Conservation (phyloP, 2,888 invertebrate species). For the Orthosia cruda region DNA sequence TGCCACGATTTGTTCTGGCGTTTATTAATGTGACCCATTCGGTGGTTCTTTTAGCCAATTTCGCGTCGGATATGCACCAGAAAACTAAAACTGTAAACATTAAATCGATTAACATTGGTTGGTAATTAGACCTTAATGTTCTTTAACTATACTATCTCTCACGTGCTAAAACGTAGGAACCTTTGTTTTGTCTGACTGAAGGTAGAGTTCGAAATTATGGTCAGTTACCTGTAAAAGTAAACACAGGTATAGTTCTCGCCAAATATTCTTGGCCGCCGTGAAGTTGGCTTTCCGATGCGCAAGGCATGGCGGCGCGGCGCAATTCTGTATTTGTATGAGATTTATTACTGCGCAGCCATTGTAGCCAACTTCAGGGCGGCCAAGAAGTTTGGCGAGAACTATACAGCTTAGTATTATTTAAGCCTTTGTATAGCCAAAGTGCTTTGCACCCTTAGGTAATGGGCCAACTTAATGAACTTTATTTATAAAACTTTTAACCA, state of each 20-base stretch:
- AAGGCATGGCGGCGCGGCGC: too few relatives aligned
- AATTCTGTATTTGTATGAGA: too few relatives aligned
- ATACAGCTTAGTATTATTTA: background rate
- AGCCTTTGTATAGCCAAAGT: background rate
- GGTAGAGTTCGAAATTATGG: background rate
- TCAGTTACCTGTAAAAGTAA: background rate
- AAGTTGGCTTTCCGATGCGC: too few relatives aligned
- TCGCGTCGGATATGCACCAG: too few relatives aligned
- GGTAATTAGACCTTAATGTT: slow-evolving; percentile 1
- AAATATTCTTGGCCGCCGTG: too few relatives aligned
- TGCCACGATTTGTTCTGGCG: too few relatives aligned
- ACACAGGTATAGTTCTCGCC: background rate
- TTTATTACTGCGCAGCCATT: too few relatives aligned
- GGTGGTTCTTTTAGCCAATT: too few relatives aligned
- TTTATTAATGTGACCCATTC: too few relatives aligned
- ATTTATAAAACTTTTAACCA: too few relatives aligned
- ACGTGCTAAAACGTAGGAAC: background rate
- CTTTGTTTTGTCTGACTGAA: slow-evolving; percentile 8
- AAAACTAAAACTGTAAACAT: background rate
- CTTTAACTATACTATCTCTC: slow-evolving; percentile 12
- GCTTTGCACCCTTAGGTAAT: background rate
- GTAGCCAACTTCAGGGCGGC: too few relatives aligned
- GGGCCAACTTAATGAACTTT: background rate
- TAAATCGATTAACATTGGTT: background rate
- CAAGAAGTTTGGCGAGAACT: too few relatives aligned